Evolutionary conservation across 2,113 vertebrate species (phyloP), one percentile per base, ranked within the genome.

Genomic region (Symphodus melops): DNA sequence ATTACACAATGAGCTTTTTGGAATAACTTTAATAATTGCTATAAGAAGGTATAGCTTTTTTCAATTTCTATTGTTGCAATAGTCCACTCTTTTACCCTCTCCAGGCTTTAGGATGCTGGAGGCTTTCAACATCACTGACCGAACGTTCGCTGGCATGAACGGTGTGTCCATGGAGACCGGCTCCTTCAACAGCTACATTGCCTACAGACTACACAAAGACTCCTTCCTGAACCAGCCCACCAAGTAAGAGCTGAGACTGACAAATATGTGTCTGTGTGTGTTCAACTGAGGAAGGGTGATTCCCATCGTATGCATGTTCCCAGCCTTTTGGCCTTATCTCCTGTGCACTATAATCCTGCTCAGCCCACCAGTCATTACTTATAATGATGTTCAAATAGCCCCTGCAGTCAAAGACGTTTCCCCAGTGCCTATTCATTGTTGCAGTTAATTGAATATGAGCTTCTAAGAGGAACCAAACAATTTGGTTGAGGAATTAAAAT

Each of bases 91-190:
- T 79, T 61, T 36, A 64, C 69, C 13, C 33, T 33, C 55, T 86
- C 44, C 86, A 99, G 98, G 98, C 70, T 99, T 98, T 92, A 96
- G 96, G 90, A 99, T 99, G 98, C 93, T 99, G 71, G 97, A 99
- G 82, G 95, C 96, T 17, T 99, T 99, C 85, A 99, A 99, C 83
- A 92, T 99, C 75, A 99, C 98, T 52, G 97, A 98, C 91, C 96
- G 94, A 77, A 96, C 93, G 5, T 98, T 96, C 65, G 96, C 96
- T 36, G 96, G 94, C 42, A 95, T 97, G 77, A 96, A 97, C 79
- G 98, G 97, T 0, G 92, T 99, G 5, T 98, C 98, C 68, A 93
- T 98, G 96, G 97, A 98, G 88, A 81, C 98, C 0, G 98, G 98
- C 51, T 97, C 98, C 68, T 98, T 97, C 82, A 98, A 98, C 89